A percentile compares a stretch with the other conserved stretches of the same genome.
Evolutionary conservation across 2,797 vertebrate genomes (phyloP).

Genomic region (Telmatherina bonti): DNA sequence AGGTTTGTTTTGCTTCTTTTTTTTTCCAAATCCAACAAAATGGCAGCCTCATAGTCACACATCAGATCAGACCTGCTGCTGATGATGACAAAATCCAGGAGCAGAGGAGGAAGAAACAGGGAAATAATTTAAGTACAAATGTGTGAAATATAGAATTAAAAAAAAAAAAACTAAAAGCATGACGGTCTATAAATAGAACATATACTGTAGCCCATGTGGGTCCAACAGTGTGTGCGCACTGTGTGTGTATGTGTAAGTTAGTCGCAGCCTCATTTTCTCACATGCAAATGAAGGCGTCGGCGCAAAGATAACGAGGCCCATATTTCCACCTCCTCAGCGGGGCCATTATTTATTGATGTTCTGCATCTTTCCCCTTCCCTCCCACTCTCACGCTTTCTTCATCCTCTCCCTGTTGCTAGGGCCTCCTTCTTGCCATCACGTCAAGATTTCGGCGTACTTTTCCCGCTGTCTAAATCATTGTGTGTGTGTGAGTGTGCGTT

Average conservation of each 20-base stretch:
- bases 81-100: slow-evolving; percentile 28
- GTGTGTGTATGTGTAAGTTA: slow-evolving; percentile 42
- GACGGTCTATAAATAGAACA: slow-evolving; percentile 76
- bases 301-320: slow-evolving; percentile 85
- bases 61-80: slow-evolving; percentile 30
- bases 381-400: slow-evolving; percentile 77
- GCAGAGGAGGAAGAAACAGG: slow-evolving; percentile 35
- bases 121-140: slow-evolving; percentile 61
- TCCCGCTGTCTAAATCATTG: slow-evolving; percentile 68
- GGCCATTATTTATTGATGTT: slow-evolving; percentile 91
- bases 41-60: slow-evolving; percentile 22
- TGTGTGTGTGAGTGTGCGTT: too few species aligned
- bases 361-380: slow-evolving; percentile 80
- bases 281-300: slow-evolving; percentile 87
- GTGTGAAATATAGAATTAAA: slow-evolving; percentile 42
- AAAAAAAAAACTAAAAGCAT: slow-evolving; percentile 60
- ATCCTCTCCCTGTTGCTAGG: slow-evolving; percentile 86
- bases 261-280: slow-evolving; percentile 80
- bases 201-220: slow-evolving; percentile 65
- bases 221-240: slow-evolving; percentile 38
- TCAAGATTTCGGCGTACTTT: slow-evolving; percentile 63
- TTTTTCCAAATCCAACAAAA: slow-evolving; percentile 50
- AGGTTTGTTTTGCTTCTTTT: slow-evolving; percentile 25
- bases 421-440: slow-evolving; percentile 73
- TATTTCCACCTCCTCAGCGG: slow-evolving; percentile 86